A percentile compares a stretch with the other conserved stretches of the same genome.
Conservation (phyloP, 2,797 vertebrate genomes). For the Semaprochilodus insignis region DNA sequence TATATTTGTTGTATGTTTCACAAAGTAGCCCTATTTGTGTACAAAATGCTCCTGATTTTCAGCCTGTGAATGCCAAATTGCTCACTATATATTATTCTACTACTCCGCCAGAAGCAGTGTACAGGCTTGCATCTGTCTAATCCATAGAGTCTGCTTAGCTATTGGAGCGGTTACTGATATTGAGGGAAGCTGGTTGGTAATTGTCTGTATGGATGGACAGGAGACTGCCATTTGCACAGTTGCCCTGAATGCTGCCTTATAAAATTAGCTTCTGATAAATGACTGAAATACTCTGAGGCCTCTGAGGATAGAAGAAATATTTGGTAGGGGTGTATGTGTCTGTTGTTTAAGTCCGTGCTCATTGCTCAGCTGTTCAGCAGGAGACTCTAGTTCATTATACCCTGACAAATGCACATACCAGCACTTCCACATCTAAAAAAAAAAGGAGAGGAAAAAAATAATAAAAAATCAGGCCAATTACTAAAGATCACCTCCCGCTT, state of each 20-base stretch:
- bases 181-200: background rate
- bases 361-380: slow-evolving; percentile 52
- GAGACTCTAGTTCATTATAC: background rate
- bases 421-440: slow-evolving; percentile 18
- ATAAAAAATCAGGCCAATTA: slow-evolving; percentile 13
- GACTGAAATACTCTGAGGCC: slow-evolving; percentile 1
- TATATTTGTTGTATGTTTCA: too few relatives aligned
- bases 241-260: background rate
- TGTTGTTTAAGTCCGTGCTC: slow-evolving; percentile 6
- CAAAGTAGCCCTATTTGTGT: too few relatives aligned
- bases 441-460: background rate
- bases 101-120: background rate
- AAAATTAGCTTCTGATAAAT: background rate
- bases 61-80: background rate
- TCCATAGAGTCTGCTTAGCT: slow-evolving; percentile 15
- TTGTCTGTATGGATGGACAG: background rate
- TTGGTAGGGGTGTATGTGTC: slow-evolving; percentile 14
- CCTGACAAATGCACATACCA: slow-evolving; percentile 34
- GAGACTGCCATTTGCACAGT: background rate
- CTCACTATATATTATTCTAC: background rate
- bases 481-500: slow-evolving; percentile 33
- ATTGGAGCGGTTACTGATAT: background rate
- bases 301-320: background rate
- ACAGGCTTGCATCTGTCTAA: slow-evolving; percentile 23
- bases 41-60: too few relatives aligned